Conservation (phyloP, 1,140 invertebrate genomes). For the Anadara kagoshimensis region DNA sequence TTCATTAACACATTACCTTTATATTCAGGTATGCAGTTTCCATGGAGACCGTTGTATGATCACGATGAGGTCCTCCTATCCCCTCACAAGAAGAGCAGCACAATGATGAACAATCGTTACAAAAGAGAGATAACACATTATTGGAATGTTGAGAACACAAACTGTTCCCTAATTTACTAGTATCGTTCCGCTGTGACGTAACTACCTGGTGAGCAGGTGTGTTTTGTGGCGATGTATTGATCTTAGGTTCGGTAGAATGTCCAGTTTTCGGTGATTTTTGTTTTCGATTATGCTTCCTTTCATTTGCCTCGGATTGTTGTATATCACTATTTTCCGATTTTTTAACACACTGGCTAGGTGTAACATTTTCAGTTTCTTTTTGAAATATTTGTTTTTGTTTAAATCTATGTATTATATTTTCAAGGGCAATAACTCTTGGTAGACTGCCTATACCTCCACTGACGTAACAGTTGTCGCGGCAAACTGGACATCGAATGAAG, state of each 20-base stretch:
- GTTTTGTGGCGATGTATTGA: too few species aligned
- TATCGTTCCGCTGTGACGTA: slow-evolving; percentile 46
- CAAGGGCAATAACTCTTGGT: slow-evolving; percentile 69
- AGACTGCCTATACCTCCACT: slow-evolving; percentile 65
- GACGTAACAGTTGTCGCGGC: slow-evolving; percentile 68
- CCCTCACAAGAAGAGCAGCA: slow-evolving; percentile 53
- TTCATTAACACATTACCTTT: slow-evolving; percentile 46
- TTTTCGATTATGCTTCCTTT: too few species aligned
- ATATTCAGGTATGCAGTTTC: slow-evolving; percentile 52
- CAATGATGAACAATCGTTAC: slow-evolving; percentile 50
- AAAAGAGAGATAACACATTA: slow-evolving; percentile 48
- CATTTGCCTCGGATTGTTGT: too few species aligned
- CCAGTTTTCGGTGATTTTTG: too few species aligned
- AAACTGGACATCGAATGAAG: slow-evolving; percentile 69
- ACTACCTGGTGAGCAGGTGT: slow-evolving; percentile 43
- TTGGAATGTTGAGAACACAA: slow-evolving; percentile 37
- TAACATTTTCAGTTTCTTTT: too few species aligned
- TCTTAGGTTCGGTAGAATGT: too few species aligned
- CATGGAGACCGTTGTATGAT: slow-evolving; percentile 49
- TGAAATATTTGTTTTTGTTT: slow-evolving; percentile 22
- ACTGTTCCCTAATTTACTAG: slow-evolving; percentile 31
- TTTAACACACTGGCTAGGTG: too few species aligned
- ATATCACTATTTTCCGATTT: too few species aligned
- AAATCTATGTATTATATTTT: slow-evolving; percentile 69
- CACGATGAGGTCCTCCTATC: slow-evolving; percentile 31